Evolutionary conservation across 2,797 vertebrate species (phyloP).

Genomic region (Pampus argenteus): DNA sequence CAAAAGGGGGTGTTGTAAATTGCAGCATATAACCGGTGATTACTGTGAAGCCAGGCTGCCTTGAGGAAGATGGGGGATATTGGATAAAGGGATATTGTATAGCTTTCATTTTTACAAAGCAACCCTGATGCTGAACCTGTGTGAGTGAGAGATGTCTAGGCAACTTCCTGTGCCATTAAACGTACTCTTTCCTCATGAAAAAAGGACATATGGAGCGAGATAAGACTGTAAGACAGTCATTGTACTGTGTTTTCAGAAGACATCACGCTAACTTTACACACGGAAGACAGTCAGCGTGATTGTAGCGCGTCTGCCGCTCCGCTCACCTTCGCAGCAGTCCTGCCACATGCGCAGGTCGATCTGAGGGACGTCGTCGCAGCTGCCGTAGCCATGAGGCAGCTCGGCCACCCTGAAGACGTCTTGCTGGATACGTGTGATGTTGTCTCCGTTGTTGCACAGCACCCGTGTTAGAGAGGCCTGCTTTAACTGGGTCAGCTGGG

Average conservation of each 20-base stretch:
- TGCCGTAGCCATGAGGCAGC: constrained; percentile 92
- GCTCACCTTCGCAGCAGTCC: constrained; percentile 97
- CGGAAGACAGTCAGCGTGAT: neutral
- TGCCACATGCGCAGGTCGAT: constrained; percentile 98
- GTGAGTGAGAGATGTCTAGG: constrained; percentile 7
- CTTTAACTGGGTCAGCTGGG: constrained; percentile 96
- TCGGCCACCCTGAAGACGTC: constrained; percentile 93
- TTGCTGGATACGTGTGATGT: constrained; percentile 93
- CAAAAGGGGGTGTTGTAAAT: neutral
- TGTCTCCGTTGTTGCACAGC: constrained; percentile 96
- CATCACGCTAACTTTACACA: neutral
- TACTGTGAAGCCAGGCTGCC: constrained; percentile 8
- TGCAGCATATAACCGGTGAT: constrained; percentile 12
- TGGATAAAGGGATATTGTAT: neutral
- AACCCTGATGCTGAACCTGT: neutral
- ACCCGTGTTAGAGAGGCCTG: constrained; percentile 93
- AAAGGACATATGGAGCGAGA: constrained; percentile 1
- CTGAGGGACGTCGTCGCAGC: constrained; percentile 91
- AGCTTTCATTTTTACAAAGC: constrained; percentile 21
- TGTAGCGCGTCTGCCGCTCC: neutral
- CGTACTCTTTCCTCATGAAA: neutral
- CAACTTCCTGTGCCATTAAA: constrained; percentile 19
- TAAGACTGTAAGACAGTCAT: neutral
- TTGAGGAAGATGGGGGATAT: constrained; percentile 28
- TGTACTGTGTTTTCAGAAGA: neutral